Evolutionary conservation across 2,888 invertebrate genomes (phyloP), one percentile per base, ranked within the genome.

Genomic region (Oscheius sp.): DNA sequence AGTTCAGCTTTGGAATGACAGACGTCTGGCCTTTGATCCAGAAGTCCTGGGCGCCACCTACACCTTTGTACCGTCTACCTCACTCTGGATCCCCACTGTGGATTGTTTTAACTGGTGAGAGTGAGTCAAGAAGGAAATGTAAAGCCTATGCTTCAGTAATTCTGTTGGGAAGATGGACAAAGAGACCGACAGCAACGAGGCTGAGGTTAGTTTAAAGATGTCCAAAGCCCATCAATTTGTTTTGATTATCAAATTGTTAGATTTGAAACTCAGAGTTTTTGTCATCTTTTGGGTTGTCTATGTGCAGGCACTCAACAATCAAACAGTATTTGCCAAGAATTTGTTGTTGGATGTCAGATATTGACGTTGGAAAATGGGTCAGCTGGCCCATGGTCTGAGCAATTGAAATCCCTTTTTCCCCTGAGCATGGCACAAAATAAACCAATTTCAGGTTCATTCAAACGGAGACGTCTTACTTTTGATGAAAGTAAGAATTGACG

Each of bases 21-120:
- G 11, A 2, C 53, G 53, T 21, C 53, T 53, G n/a, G 53, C 53
- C 29, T 53, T 53, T 53, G 53, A 53, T 29, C 53, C 53, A 10
- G 53, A 53, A 21, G n/a, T 53, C 11, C 29, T 53, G 4, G 53
- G 53, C 3, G 0, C 11, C 29, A 53, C 3, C 29, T 13, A 13
- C 4, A 53, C 53, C 3, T 13, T 9, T 29, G 29, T 53, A 3
- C 53, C 53, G 11, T 53, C 53, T 4, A 53, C 2, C 11, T 53
- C 53, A 4, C n/a, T 53, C 11, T 53, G 53, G 53, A 53, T 53
- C 11, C 53, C 53, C 3, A 53, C 53, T 11, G n/a, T 53, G n/a
- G 53, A 53, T 11, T 53, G 53, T 11, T 53, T 53, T 11, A 53
- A 53, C 29, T 53, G 53, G 53, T 53, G 29, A 53, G 53, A 53